These are phyloP conservation scores for Caenorhabditis afra DNA, from an alignment of 2,888 invertebrate genomes.

Conservation along the genomic window DNA sequence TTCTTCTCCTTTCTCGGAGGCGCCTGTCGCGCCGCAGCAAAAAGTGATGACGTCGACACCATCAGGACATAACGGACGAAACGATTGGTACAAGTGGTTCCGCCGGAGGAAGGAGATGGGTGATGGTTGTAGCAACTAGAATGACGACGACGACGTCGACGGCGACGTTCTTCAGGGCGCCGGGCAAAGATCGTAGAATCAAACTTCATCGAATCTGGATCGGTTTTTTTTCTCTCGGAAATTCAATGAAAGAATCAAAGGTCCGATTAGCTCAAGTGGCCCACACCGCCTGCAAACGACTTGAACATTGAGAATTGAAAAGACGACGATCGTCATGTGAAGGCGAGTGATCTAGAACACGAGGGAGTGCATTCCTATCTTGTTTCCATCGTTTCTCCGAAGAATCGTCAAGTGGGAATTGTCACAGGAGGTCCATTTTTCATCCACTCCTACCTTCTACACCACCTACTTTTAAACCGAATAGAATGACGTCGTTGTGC, in stretches of 20 bases:
- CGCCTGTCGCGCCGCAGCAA: too few relatives aligned
- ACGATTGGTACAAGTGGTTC: neutral
- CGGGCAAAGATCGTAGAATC: constrained; percentile 49
- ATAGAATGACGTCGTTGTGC: neutral
- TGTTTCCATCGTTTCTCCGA: too few relatives aligned
- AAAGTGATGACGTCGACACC: constrained; percentile 18
- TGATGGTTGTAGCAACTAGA: neutral
- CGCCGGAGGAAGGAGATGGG: neutral
- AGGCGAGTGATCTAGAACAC: too few relatives aligned
- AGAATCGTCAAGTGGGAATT: too few relatives aligned
- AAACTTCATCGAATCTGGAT: neutral
- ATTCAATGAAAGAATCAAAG: constrained; percentile 23
- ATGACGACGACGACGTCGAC: neutral
- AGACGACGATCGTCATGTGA: too few relatives aligned
- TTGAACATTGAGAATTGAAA: neutral
- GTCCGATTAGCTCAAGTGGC: constrained; percentile 48
- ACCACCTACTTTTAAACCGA: too few relatives aligned
- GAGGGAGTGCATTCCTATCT: too few relatives aligned
- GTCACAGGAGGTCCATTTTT: too few relatives aligned
- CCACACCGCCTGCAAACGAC: constrained; percentile 4
- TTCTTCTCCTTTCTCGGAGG: neutral
- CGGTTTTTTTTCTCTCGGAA: neutral
- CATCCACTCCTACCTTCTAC: too few relatives aligned
- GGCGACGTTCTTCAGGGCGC: constrained; percentile 11
- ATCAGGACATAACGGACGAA: neutral